Evolutionary conservation across 2,113 vertebrate genomes (phyloP).

Genomic region (Trichechus manatus): DNA sequence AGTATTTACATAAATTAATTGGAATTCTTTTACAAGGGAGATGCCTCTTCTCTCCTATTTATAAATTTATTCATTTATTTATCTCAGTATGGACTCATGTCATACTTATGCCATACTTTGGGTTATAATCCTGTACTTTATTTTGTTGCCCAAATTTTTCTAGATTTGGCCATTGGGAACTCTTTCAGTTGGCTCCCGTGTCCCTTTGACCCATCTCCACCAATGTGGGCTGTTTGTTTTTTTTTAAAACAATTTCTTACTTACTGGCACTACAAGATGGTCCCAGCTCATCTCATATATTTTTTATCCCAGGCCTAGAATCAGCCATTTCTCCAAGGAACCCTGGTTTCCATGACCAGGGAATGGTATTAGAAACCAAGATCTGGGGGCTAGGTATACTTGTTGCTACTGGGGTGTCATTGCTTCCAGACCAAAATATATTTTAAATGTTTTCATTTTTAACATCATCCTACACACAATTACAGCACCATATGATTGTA

Average conservation of each 20-base stretch:
- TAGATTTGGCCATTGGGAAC: neutral
- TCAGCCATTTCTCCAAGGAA: neutral
- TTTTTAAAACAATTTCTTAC: neutral
- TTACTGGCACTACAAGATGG: neutral
- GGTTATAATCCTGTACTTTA: neutral
- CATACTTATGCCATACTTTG: conserved; percentile 16
- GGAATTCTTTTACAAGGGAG: neutral
- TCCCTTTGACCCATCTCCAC: neutral
- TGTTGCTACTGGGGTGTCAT: neutral
- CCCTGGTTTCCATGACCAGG: neutral
- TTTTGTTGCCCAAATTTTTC: conserved; percentile 6
- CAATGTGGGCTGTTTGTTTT: neutral
- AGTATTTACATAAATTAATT: no score
- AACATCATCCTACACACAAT: neutral
- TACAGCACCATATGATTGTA: neutral
- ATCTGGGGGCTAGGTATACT: neutral
- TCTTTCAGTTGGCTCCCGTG: neutral
- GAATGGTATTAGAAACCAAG: neutral
- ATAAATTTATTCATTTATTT: conserved; percentile 47
- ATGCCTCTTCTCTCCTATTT: neutral
- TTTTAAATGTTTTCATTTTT: conserved; percentile 1
- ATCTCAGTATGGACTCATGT: neutral
- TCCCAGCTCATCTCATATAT: neutral
- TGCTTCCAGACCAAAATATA: neutral
- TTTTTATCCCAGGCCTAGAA: neutral